Percentiles rank a stretch among this genome's conserved stretches.
phyloP scores from a whole-genome alignment of 2,888 invertebrate species.

The Biston betularia region DNA sequence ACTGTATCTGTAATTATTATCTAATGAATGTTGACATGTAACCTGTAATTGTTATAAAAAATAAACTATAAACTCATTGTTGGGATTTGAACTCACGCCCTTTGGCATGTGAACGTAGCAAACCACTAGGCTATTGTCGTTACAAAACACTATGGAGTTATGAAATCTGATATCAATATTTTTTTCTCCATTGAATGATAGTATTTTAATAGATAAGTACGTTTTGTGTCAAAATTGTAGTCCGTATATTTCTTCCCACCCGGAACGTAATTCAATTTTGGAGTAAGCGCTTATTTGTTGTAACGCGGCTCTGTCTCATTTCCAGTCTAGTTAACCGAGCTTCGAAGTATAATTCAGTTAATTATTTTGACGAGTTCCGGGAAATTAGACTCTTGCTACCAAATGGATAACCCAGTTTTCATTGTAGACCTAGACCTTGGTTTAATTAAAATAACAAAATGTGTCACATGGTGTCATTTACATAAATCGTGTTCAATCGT shows the following conservation, averaged over 20 bases:
- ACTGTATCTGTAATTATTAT: too few species aligned
- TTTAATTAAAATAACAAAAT: neutral
- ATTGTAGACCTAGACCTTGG: constrained; percentile 28
- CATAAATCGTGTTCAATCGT: neutral
- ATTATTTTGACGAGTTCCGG: constrained; percentile 55
- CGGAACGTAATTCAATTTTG: constrained; percentile 77
- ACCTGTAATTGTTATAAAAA: too few species aligned
- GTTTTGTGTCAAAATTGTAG: constrained; percentile 25
- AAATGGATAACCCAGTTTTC: constrained; percentile 37
- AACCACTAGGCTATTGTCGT: too few species aligned
- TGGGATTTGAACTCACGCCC: too few species aligned
- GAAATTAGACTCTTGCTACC: constrained; percentile 12
- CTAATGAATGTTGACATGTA: too few species aligned
- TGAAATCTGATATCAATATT: too few species aligned
- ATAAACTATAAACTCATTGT: too few species aligned
- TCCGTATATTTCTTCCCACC: constrained; percentile 50
- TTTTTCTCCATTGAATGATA: too few species aligned
- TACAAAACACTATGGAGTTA: too few species aligned
- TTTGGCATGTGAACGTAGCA: too few species aligned
- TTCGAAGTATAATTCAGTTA: constrained; percentile 67
- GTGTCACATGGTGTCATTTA: neutral
- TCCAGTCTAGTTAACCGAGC: constrained; percentile 66
- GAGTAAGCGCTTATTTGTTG: constrained; percentile 72
- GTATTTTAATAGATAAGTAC: neutral
- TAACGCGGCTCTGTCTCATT: constrained; percentile 72